Evolutionary conservation across 1,140 invertebrate genomes (phyloP).

Genomic region (Bombus waltoni): DNA sequence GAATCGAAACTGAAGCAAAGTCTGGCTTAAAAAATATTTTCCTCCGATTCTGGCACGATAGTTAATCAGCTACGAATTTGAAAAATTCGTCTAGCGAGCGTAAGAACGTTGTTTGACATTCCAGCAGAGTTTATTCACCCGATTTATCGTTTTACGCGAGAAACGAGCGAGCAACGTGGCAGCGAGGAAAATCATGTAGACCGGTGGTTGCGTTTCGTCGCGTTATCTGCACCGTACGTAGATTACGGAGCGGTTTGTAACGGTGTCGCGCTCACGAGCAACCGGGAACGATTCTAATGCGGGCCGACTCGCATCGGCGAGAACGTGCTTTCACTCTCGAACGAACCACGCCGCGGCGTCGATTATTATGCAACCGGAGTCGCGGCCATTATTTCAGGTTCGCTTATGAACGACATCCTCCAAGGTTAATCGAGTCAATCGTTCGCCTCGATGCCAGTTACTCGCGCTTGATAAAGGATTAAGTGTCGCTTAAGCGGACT

Average conservation of each 20-base stretch:
- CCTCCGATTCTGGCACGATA: too few relatives aligned
- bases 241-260: constrained; percentile 11
- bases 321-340: constrained; percentile 54
- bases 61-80: too few relatives aligned
- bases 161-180: background rate
- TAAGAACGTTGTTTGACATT: background rate
- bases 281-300: constrained; percentile 41
- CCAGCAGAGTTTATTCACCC: background rate
- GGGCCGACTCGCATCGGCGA: constrained; percentile 20
- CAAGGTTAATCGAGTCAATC: constrained; percentile 59
- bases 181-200: background rate
- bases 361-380: constrained; percentile 57
- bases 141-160: background rate
- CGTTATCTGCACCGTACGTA: constrained; percentile 6
- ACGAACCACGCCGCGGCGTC: constrained; percentile 17
- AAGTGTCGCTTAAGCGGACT: constrained; percentile 18
- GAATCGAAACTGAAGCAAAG: too few relatives aligned
- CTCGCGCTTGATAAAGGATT: constrained; percentile 35
- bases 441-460: constrained; percentile 42
- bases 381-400: constrained; percentile 58
- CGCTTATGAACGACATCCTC: constrained; percentile 57
- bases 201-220: background rate
- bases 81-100: background rate
- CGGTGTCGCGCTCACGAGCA: constrained; percentile 11
- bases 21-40: too few relatives aligned